Conservation (phyloP, 2,797 vertebrate species). For the Xerus rutilus region DNA sequence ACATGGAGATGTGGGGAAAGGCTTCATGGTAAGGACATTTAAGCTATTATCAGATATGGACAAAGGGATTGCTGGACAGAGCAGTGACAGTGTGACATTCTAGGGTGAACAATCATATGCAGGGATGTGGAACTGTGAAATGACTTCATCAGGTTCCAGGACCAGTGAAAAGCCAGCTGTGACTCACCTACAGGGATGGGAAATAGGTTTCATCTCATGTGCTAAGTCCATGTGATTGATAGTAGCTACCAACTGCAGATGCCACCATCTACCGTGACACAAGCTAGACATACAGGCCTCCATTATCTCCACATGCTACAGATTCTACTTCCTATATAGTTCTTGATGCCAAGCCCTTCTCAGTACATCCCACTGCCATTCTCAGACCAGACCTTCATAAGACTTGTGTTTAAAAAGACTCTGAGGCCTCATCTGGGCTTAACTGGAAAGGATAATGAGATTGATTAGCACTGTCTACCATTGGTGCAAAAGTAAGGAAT, state of each 20-base stretch:
- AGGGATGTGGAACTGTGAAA: slow-evolving; percentile 3
- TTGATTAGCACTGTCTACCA: slow-evolving; percentile 1
- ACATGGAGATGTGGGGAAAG: neutral
- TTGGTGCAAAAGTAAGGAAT: slow-evolving; percentile 13
- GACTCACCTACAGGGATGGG: neutral
- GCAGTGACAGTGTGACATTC: neutral
- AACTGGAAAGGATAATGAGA: slow-evolving; percentile 10
- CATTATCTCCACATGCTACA: neutral
- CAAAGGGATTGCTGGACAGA: neutral
- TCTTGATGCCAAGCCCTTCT: neutral
- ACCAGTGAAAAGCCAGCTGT: slow-evolving; percentile 29
- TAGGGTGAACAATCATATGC: neutral
- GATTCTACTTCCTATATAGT: slow-evolving; percentile 20
- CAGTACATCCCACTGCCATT: neutral
- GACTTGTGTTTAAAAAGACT: slow-evolving; percentile 45
- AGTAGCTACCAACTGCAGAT: neutral
- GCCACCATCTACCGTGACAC: neutral
- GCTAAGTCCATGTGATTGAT: neutral
- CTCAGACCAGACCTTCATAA: slow-evolving; percentile 31
- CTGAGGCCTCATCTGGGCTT: neutral
- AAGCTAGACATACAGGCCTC: slow-evolving; percentile 8
- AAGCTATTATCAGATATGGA: slow-evolving; percentile 52
- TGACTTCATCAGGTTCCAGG: slow-evolving; percentile 15
- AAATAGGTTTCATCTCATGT: neutral
- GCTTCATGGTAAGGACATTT: slow-evolving; percentile 54